A percentile compares a stretch with the other conserved stretches of the same genome.
These are phyloP conservation scores for Macrobrachium nipponense DNA, from an alignment of 1,140 invertebrate genomes.

Conservation along the genomic window DNA sequence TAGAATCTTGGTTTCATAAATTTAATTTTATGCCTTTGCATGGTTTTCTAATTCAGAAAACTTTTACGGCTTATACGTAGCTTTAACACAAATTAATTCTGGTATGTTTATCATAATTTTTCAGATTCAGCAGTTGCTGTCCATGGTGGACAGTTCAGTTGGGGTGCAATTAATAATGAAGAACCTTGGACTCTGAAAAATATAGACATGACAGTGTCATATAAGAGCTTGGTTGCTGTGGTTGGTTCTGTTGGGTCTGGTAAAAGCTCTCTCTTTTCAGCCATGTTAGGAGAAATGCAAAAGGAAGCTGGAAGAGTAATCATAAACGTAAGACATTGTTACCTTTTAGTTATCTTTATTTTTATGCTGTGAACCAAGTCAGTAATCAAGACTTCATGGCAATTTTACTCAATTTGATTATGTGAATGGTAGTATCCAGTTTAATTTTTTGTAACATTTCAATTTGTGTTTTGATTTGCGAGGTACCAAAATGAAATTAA, in stretches of 20 bases:
- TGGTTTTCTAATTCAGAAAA: no score
- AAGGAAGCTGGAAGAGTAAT: constrained; percentile 67
- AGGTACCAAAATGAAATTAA: neutral
- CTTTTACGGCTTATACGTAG: no score
- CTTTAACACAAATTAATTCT: no score
- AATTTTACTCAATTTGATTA: no score
- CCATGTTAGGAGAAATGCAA: constrained; percentile 74
- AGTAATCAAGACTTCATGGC: no score
- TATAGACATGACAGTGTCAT: constrained; percentile 67
- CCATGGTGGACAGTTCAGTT: constrained; percentile 70
- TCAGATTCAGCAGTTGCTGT: constrained; percentile 67
- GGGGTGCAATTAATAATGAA: constrained; percentile 67
- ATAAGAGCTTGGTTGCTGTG: constrained; percentile 70
- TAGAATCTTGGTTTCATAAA: no score
- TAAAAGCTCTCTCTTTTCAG: constrained; percentile 73
- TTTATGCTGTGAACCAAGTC: no score
- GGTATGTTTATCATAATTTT: neutral
- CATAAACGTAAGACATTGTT: constrained; percentile 63
- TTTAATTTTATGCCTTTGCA: no score
- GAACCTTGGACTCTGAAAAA: constrained; percentile 68
- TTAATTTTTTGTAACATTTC: no score
- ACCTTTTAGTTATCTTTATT: neutral
- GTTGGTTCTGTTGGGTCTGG: constrained; percentile 75
- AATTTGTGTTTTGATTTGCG: no score
- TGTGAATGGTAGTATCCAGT: no score